phyloP scores from a whole-genome alignment of 92 coral and sea anemone genomes.

The Porites divaricata region DNA sequence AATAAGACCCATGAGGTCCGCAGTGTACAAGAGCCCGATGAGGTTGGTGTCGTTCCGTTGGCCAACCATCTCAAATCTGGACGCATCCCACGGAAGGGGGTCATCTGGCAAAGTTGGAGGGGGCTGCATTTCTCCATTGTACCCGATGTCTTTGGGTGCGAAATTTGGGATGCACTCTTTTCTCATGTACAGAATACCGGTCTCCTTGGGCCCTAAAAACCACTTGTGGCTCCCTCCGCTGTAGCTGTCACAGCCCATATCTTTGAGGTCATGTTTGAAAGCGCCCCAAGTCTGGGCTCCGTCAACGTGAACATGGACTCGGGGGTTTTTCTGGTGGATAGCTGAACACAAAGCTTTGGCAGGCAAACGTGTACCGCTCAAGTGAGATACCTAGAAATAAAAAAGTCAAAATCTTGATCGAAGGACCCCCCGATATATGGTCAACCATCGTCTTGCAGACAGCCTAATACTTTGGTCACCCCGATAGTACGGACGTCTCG shows the following conservation, averaged over 20 bases:
- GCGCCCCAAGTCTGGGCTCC: slow-evolving; percentile 80
- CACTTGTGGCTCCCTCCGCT: slow-evolving; percentile 74
- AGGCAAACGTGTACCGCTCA: slow-evolving; percentile 70
- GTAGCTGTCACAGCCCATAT: slow-evolving; percentile 72
- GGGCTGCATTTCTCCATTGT: slow-evolving; percentile 53
- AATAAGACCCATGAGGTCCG: slow-evolving; percentile 64
- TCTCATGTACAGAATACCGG: slow-evolving; percentile 76
- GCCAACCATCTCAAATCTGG: slow-evolving; percentile 69
- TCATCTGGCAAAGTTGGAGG: slow-evolving; percentile 50
- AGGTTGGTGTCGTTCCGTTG: slow-evolving; percentile 73
- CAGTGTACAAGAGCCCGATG: slow-evolving; percentile 68
- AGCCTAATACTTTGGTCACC: no score
- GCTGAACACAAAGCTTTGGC: slow-evolving; percentile 47
- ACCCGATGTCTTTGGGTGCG: slow-evolving; percentile 73
- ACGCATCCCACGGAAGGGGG: slow-evolving; percentile 34
- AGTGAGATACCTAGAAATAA: slow-evolving; percentile 55
- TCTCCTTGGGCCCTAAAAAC: slow-evolving; percentile 80
- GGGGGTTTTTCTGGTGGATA: slow-evolving; percentile 48
- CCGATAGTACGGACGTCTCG: no score
- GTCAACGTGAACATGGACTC: slow-evolving; percentile 70
- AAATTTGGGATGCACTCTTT: slow-evolving; percentile 48
- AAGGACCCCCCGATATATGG: no score
- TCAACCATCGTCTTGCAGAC: no score
- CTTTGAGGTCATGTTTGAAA: slow-evolving; percentile 47
- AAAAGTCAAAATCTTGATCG: background rate